Base-by-base conservation (phyloP, 2,888 invertebrate species). In the Tinea trinotella region DNA sequence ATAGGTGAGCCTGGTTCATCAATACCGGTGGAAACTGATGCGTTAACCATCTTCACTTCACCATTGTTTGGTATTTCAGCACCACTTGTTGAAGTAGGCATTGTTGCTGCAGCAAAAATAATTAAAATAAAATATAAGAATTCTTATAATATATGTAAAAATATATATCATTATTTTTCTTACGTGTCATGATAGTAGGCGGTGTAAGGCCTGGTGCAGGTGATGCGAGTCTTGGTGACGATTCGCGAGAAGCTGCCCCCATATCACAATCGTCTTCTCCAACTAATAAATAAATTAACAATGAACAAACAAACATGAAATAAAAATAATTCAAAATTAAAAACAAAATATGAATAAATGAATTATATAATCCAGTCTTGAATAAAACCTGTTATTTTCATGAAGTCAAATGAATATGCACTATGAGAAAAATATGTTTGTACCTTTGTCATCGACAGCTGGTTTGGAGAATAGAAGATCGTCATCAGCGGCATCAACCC, bases 401-500 rank as follows among this genome's bases (percentile, higher is more conserved):
- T n/a, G n/a, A n/a, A n/a, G n/a, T n/a, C n/a, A n/a, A n/a, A n/a
- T n/a, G n/a, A n/a, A n/a, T n/a, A n/a, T n/a, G n/a, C n/a, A n/a
- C n/a, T n/a, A n/a, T n/a, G n/a, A n/a, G n/a, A 40, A 9, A 30
- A 24, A 24, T 13, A 12, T 3, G 24, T 48, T 48, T 57, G 59
- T 60, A 83, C 73, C 88, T 87, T 73, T 90, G 69, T 93, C 93
- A 70, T 92, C 92, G 24, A 90, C 81, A 46, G 88, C 90, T 3
- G 90, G 87, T 65, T 93, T 91, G 59, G 94, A 94, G 74, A 95
- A 95, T 73, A 95, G 88, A 72, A 95, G 77, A 63, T 95, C 95
- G 44, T 94, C 93, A 67, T 96, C 96, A 1, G 93, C 95, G 0
- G 94, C 94, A 67, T 96, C 96, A 74, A 96, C 93, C 19, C 95